Conservation (phyloP, 2,797 vertebrate genomes). For the Poecilia picta region DNA sequence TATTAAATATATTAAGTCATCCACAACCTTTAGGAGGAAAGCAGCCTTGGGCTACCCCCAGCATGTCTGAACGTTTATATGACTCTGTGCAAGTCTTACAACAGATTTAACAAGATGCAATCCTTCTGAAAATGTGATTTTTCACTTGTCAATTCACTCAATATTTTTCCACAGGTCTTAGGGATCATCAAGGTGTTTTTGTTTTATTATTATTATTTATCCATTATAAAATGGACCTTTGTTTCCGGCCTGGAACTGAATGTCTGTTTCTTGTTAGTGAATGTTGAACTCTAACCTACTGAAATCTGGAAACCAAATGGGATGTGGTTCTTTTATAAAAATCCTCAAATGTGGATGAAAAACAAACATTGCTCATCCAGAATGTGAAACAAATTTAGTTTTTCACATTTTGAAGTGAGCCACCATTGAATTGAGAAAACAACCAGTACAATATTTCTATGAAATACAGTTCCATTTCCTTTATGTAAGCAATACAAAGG, state of each 20-base stretch:
- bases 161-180: neutral
- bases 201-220: too few relatives aligned
- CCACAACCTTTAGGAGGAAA: neutral
- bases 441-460: neutral
- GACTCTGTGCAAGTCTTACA: neutral
- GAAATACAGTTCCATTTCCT: neutral
- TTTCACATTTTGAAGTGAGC: neutral
- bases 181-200: too few relatives aligned
- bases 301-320: neutral
- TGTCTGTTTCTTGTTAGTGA: too few relatives aligned
- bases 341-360: neutral
- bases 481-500: conserved; percentile 12
- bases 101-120: neutral
- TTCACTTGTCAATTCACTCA: neutral
- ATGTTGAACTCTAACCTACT: neutral
- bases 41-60: neutral
- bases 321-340: neutral
- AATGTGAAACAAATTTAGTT: too few relatives aligned
- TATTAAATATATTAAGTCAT: neutral
- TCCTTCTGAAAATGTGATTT: neutral
- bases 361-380: neutral
- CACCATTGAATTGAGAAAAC: neutral
- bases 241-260: too few relatives aligned
- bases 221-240: too few relatives aligned
- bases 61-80: neutral